Percentiles rank a stretch among this genome's conserved stretches.
Evolutionary conservation across 2,888 invertebrate species (phyloP).

Genomic region (Rotaria socialis): DNA sequence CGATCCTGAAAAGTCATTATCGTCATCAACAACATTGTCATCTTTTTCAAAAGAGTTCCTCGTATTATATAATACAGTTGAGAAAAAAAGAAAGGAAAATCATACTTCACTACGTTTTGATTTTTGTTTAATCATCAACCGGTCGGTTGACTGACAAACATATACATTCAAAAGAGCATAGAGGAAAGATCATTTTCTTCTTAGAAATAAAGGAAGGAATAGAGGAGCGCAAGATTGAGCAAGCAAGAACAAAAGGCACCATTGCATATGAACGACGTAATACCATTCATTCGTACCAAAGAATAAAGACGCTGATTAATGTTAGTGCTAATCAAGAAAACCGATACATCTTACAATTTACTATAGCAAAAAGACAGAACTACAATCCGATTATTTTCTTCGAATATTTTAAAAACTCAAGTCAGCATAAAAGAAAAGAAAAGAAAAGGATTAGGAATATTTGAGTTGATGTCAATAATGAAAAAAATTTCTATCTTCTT

Average conservation of each 20-base stretch:
- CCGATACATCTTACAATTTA: neutral
- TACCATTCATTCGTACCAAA: neutral
- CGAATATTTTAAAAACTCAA: neutral
- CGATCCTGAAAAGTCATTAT: neutral
- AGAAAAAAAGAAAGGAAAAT: neutral
- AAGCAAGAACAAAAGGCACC: neutral
- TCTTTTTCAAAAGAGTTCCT: neutral
- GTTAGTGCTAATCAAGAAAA: conserved; percentile 5
- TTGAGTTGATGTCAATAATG: no score
- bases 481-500: neutral
- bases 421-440: neutral
- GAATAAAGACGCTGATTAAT: conserved; percentile 9
- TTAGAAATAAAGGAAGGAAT: neutral
- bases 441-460: neutral
- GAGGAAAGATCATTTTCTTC: conserved; percentile 17
- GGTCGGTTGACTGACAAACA: conserved; percentile 9
- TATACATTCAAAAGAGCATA: neutral
- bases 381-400: neutral
- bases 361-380: neutral
- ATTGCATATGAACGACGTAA: conserved; percentile 4
- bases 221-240: neutral
- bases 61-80: neutral
- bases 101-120: conserved; percentile 7
- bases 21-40: neutral
- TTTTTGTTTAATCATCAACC: neutral